Base-by-base conservation (phyloP, 2,797 vertebrate genomes). In the Thaleichthys pacificus region DNA sequence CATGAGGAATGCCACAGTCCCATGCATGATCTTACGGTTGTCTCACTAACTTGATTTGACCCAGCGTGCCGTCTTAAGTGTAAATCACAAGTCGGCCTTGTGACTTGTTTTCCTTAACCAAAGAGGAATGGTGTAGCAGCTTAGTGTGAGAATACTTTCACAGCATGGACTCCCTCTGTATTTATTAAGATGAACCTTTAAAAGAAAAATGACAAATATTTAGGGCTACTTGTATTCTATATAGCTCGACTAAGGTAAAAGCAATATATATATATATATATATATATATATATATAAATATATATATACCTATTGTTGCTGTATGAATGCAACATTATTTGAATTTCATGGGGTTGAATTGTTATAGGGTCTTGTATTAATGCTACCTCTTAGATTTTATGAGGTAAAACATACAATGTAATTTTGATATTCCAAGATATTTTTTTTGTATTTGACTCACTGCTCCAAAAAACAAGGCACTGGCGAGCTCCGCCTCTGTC, bases 21-120 rank as follows among this genome's bases (percentile, higher is more conserved):
- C 21, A 60, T 12, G 9, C 14, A 64, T 21, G 30, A 21, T 19
- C 35, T 30, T 47, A 54, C 24, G 61, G 4, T 63, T 35, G 51
- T 71, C 47, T 56, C 5, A 5, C 38, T 54, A 71, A 71, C 28
- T 56, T 71, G 61, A 71, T 71, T 71, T 54, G 69, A 71, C 28
- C 61, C 61, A 71, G 21, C 51, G 61, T 63, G n/a, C 56, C 26
- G 30, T 69, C 56, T 60, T 21, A 61, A 63, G 60, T 70, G 69
- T 70, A 63, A 63, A 62, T 70, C 60, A 63, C 69, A 70, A 70
- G 69, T 51, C 26, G 38, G 60, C 49, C 69, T 71, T 71, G 69
- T 71, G 69, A 71, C 69, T 71, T 30, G 17, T 9, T n/a, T 61
- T 32, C 61, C 47, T n/a, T 63, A 71, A 71, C 63, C 63, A 17